Conservation (phyloP, 2,888 invertebrate species). For the Drosophila macrospina region DNA sequence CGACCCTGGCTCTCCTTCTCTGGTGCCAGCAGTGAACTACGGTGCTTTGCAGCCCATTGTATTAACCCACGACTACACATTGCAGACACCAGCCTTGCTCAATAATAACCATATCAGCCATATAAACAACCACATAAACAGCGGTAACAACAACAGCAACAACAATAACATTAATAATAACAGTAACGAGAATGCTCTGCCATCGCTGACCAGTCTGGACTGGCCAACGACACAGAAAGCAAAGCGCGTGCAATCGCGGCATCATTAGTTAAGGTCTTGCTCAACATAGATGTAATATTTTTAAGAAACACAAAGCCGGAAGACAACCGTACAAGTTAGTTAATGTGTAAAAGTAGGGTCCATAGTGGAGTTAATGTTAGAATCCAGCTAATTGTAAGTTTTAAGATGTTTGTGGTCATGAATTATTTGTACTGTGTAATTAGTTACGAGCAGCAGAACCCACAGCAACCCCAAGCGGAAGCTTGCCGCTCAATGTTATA, state of each 20-base stretch:
- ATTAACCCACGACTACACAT: constrained; percentile 61
- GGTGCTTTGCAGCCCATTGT: constrained; percentile 67
- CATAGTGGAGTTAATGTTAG: constrained; percentile 46
- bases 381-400: constrained; percentile 48
- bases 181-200: constrained; percentile 49
- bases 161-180: constrained; percentile 32
- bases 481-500: constrained; percentile 51
- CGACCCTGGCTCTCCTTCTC: constrained; percentile 48
- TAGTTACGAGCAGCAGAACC: constrained; percentile 27
- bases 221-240: constrained; percentile 69
- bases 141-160: constrained; percentile 21
- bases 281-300: constrained; percentile 31
- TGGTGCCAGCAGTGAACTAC: constrained; percentile 58
- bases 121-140: constrained; percentile 28
- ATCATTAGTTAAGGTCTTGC: constrained; percentile 57
- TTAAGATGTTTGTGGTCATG: constrained; percentile 42
- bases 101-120: constrained; percentile 34
- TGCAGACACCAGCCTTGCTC: constrained; percentile 67
- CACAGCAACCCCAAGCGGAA: constrained; percentile 31
- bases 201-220: constrained; percentile 64
- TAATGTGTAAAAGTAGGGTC: constrained; percentile 15
- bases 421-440: constrained; percentile 31
- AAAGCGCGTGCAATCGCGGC: constrained; percentile 67
- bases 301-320: constrained; percentile 12
- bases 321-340: constrained; percentile 32